phyloP scores from a whole-genome alignment of 2,888 invertebrate species.

The Ophioninae sp. region DNA sequence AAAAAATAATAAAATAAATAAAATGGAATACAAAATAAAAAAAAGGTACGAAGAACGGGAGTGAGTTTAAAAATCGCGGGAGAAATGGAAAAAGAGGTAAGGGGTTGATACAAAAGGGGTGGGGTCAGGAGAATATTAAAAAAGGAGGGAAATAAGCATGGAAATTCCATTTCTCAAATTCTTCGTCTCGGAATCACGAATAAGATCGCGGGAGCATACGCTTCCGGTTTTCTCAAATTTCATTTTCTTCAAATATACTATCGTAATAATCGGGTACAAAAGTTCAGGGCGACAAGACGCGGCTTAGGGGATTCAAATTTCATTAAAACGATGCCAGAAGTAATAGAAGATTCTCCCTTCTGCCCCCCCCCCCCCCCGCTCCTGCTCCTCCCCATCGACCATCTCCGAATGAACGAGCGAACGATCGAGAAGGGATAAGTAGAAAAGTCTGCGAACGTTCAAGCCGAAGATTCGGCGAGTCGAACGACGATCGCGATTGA shows the following conservation, averaged over 20 bases:
- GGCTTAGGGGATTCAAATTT: neutral
- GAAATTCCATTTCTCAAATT: conserved; percentile 18
- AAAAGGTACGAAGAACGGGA: neutral
- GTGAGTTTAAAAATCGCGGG: neutral
- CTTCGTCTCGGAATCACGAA: neutral
- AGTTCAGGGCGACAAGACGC: neutral
- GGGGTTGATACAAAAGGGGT: neutral
- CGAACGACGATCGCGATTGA: conserved; percentile 37
- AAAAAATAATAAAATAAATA: neutral
- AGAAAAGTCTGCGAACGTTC: neutral
- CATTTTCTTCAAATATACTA: conserved; percentile 11
- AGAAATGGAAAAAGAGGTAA: neutral
- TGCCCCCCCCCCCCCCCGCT: neutral
- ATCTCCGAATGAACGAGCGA: neutral
- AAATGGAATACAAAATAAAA: too few species aligned
- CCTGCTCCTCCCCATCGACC: neutral
- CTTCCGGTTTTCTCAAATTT: neutral
- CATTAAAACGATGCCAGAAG: neutral
- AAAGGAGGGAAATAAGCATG: conserved; percentile 11
- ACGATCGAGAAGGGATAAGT: conserved; percentile 4
- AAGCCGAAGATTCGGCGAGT: neutral
- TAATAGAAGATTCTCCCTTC: neutral
- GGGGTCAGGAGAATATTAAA: neutral
- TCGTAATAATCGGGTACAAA: conserved; percentile 17
- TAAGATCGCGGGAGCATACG: conserved; percentile 4